These are phyloP conservation scores for Cliona cf. orientalis DNA, from an alignment of 37 sponge, comb jelly and placozoan genomes.

Conservation along the genomic window DNA sequence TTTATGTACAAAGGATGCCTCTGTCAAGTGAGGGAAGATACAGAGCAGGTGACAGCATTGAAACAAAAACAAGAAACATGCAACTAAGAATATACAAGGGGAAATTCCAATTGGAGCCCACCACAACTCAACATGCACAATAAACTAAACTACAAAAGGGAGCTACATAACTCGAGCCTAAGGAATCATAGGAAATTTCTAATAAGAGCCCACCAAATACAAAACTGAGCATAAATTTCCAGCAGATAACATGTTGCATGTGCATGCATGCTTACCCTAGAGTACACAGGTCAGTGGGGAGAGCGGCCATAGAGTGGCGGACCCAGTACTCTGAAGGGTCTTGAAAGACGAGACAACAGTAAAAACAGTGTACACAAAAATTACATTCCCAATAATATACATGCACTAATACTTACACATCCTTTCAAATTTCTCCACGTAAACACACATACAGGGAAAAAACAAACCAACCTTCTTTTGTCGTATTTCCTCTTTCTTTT, in stretches of 20 bases:
- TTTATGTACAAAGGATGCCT: too few relatives aligned
- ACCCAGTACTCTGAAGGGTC: background rate
- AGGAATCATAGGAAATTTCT: too few relatives aligned
- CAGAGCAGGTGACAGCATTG: constrained; percentile 2
- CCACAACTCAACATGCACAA: too few relatives aligned
- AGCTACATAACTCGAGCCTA: too few relatives aligned
- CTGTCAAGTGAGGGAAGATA: too few relatives aligned
- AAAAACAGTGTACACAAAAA: too few relatives aligned
- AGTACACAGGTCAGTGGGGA: background rate
- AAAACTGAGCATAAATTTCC: too few relatives aligned
- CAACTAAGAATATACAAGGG: background rate
- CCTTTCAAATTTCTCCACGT: too few relatives aligned
- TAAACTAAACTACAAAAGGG: too few relatives aligned
- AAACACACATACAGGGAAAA: background rate
- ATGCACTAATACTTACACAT: too few relatives aligned
- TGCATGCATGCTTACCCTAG: background rate
- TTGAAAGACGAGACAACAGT: background rate
- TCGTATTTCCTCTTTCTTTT: constrained; percentile 94
- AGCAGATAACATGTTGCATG: too few relatives aligned
- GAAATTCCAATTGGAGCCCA: background rate
- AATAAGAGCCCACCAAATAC: too few relatives aligned
- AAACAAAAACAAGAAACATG: background rate
- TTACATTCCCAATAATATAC: background rate
- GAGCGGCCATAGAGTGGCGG: background rate
- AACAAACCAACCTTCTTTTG: constrained; percentile 59